phyloP scores from a whole-genome alignment of 1,140 invertebrate genomes.

The Lanistes nyassanus region DNA sequence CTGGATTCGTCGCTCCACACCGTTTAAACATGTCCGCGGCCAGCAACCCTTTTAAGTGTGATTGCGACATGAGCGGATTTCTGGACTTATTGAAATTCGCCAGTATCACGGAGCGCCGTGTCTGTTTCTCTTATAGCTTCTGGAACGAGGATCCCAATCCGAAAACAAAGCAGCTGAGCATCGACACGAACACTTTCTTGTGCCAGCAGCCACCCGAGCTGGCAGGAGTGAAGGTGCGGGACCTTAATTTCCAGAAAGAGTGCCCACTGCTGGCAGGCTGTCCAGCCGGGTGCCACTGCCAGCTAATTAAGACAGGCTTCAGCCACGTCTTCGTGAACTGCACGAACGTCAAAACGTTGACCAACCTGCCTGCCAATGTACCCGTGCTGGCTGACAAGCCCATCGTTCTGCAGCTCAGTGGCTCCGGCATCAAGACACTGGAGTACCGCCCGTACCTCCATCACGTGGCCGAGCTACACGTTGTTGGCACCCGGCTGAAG shows the following conservation, averaged over 20 bases:
- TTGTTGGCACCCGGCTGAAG: slow-evolving; percentile 15
- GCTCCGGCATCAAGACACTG: slow-evolving; percentile 21
- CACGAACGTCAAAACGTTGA: not conserved
- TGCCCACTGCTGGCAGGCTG: slow-evolving; percentile 26
- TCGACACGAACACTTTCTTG: slow-evolving; percentile 24
- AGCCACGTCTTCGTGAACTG: slow-evolving; percentile 26
- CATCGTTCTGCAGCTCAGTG: slow-evolving; percentile 19
- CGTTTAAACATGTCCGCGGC: slow-evolving; percentile 4
- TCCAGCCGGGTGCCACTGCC: slow-evolving; percentile 21
- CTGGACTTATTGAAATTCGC: slow-evolving; percentile 23
- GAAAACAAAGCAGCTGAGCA: slow-evolving; percentile 5
- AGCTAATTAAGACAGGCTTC: slow-evolving; percentile 1
- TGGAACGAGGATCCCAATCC: not conserved
- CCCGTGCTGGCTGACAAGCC: slow-evolving; percentile 12
- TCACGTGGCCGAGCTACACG: slow-evolving; percentile 23
- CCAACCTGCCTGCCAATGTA: slow-evolving; percentile 23
- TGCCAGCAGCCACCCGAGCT: slow-evolving; percentile 4
- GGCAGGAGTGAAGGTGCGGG: not conserved
- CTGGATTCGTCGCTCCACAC: not conserved
- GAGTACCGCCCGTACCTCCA: slow-evolving; percentile 29
- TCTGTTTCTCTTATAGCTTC: slow-evolving; percentile 1
- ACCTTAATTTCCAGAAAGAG: slow-evolving; percentile 8
- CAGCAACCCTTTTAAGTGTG: slow-evolving; percentile 37
- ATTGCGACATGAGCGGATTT: slow-evolving; percentile 33
- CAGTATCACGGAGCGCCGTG: not conserved